Evolutionary conservation across 2,113 vertebrate species (phyloP).

Genomic region (Pseudonaja textilis): DNA sequence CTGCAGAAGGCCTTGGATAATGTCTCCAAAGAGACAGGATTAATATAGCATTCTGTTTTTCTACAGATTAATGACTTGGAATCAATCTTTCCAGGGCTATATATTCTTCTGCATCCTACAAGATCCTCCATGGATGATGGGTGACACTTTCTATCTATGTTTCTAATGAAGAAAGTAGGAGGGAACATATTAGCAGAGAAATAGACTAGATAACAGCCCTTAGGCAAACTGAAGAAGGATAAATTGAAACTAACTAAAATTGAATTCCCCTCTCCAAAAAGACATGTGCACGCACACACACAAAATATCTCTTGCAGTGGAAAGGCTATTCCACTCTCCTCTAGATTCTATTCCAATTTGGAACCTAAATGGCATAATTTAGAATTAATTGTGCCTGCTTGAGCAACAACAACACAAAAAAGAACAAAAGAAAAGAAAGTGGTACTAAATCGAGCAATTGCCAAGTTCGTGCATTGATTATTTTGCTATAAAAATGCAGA

Average conservation of each 20-base stretch:
- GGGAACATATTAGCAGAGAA: not conserved
- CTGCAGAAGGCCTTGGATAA: not conserved
- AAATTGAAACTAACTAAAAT: not conserved
- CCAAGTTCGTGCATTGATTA: constrained; percentile 29
- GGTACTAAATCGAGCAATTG: constrained; percentile 36
- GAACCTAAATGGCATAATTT: constrained; percentile 46
- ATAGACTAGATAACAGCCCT: not conserved
- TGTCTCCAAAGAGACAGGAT: not conserved
- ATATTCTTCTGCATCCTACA: not conserved
- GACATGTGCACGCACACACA: not conserved
- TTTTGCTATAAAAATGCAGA: constrained; percentile 6
- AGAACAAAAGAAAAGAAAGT: constrained; percentile 45
- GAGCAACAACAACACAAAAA: constrained; percentile 13
- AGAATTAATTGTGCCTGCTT: constrained; percentile 54
- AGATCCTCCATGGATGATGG: not conserved
- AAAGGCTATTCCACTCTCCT: not conserved
- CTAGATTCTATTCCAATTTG: constrained; percentile 21
- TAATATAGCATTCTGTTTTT: not conserved
- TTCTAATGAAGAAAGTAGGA: not conserved
- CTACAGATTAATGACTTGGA: not conserved
- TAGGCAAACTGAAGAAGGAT: not conserved
- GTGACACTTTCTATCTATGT: not conserved
- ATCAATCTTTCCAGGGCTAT: not conserved
- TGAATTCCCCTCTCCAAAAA: not conserved
- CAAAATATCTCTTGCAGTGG: not conserved